A percentile compares a stretch with the other conserved stretches of the same genome.
Evolutionary conservation across 2,888 invertebrate genomes (phyloP).

Genomic region (Acanthococcus lagerstroemiae): DNA sequence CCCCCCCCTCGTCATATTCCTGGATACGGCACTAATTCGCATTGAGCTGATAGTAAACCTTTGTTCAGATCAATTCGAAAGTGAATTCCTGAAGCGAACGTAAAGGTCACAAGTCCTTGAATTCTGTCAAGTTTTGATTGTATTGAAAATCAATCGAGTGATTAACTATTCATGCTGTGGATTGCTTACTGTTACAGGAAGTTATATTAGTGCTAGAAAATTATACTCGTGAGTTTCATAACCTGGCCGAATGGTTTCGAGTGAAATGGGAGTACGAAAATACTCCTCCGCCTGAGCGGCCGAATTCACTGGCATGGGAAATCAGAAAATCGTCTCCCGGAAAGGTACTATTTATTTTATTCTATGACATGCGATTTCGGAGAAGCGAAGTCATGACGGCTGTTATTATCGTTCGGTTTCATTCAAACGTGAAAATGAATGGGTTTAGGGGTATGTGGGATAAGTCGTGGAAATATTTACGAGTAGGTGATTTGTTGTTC

Average conservation of each 20-base stretch:
- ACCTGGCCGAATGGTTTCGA: constrained; percentile 85
- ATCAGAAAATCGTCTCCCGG: constrained; percentile 78
- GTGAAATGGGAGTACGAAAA: constrained; percentile 90
- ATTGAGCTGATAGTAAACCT: no score
- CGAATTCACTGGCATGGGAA: constrained; percentile 90
- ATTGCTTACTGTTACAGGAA: constrained; percentile 53
- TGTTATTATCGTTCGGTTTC: background rate
- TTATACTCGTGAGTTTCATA: constrained; percentile 86
- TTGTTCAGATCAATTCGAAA: no score
- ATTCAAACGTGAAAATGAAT: background rate
- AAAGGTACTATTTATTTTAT: constrained; percentile 34
- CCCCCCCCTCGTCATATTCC: no score
- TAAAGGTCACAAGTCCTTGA: no score
- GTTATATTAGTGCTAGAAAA: constrained; percentile 89
- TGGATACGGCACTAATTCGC: no score
- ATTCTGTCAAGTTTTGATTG: background rate
- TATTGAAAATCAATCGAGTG: background rate
- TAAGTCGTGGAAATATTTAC: background rate
- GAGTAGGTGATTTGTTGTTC: no score
- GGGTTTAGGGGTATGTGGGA: background rate
- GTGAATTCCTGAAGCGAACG: no score
- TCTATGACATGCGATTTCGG: background rate
- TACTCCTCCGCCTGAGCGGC: constrained; percentile 70
- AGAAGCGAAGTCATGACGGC: background rate
- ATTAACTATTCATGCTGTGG: background rate